These are phyloP conservation scores for Phocides pigmalion DNA, from an alignment of 1,140 invertebrate species.

Conservation along the genomic window DNA sequence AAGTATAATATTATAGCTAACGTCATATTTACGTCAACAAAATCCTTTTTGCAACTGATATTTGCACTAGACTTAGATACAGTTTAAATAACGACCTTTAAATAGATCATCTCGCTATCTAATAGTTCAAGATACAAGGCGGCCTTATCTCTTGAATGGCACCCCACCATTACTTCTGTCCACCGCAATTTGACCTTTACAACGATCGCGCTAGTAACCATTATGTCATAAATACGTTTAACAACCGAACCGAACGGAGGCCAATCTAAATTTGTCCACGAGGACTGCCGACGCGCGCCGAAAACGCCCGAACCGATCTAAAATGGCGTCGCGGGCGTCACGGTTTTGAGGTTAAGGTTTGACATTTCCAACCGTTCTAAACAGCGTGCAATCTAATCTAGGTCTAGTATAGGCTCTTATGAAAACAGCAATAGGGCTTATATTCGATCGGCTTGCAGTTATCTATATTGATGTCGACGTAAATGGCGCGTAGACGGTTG, in stretches of 20 bases:
- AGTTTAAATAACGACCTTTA: slow-evolving; percentile 33
- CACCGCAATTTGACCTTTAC: slow-evolving; percentile 49
- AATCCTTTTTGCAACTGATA: background rate
- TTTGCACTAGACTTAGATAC: slow-evolving; percentile 1
- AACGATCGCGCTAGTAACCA: slow-evolving; percentile 14
- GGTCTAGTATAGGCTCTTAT: slow-evolving; percentile 27
- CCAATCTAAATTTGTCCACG: slow-evolving; percentile 53
- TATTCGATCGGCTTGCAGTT: slow-evolving; percentile 36
- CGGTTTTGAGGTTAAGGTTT: slow-evolving; percentile 83
- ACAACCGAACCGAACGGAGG: slow-evolving; percentile 43
- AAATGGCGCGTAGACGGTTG: slow-evolving; percentile 63
- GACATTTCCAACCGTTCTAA: slow-evolving; percentile 73
- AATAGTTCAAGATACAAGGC: slow-evolving; percentile 63
- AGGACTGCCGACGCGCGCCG: slow-evolving; percentile 48
- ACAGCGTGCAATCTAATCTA: slow-evolving; percentile 37
- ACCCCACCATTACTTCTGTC: slow-evolving; percentile 45
- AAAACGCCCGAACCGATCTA: slow-evolving; percentile 64
- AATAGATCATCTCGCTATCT: slow-evolving; percentile 54
- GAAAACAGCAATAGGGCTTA: slow-evolving; percentile 41
- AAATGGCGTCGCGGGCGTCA: slow-evolving; percentile 72
- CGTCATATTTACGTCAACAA: no score
- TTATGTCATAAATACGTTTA: slow-evolving; percentile 47
- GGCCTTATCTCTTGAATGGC: slow-evolving; percentile 60
- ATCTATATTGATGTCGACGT: slow-evolving; percentile 41
- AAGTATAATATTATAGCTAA: no score